Percentiles rank a stretch among this genome's conserved stretches.
These are phyloP conservation scores for Stichodactyla mertensii DNA, from an alignment of 64 coral and sea anemone genomes.

Conservation along the genomic window DNA sequence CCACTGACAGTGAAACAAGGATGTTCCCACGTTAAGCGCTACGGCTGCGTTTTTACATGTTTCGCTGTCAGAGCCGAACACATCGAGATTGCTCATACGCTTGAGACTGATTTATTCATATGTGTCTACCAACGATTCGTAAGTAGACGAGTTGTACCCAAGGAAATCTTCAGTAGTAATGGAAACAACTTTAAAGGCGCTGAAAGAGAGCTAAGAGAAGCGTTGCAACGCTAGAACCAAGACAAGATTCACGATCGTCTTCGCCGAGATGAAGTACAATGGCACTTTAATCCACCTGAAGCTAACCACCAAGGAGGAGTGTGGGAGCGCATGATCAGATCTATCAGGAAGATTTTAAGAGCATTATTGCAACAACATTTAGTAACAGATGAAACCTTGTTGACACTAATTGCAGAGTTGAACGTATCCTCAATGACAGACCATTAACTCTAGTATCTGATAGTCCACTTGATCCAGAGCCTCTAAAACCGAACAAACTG, in stretches of 20 bases:
- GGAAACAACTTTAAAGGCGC: conserved; percentile 61
- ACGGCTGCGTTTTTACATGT: conserved; percentile 49
- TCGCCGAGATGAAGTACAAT: conserved; percentile 1
- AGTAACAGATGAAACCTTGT: conserved; percentile 22
- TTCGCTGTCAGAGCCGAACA: conserved; percentile 15
- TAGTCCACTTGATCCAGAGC: conserved; percentile 4
- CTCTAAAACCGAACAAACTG: conserved; percentile 20
- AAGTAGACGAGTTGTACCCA: conserved; percentile 5
- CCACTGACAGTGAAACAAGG: not conserved
- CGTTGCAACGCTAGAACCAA: conserved; percentile 13
- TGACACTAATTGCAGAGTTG: not conserved
- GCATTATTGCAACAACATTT: not conserved
- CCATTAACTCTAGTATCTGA: not conserved
- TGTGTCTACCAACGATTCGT: conserved; percentile 23
- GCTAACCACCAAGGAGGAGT: conserved; percentile 56
- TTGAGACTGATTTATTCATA: conserved; percentile 30
- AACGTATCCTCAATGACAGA: conserved; percentile 31
- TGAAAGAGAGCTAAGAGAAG: not conserved
- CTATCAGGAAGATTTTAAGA: conserved; percentile 16
- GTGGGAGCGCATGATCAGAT: conserved; percentile 44
- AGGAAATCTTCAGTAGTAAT: conserved; percentile 28
- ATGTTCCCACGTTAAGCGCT: conserved; percentile 13
- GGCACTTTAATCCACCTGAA: conserved; percentile 43
- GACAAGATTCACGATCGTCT: not conserved
- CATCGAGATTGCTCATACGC: conserved; percentile 41